phyloP scores from a whole-genome alignment of 2,797 vertebrate species.

The Hypotaenidia okinawae region DNA sequence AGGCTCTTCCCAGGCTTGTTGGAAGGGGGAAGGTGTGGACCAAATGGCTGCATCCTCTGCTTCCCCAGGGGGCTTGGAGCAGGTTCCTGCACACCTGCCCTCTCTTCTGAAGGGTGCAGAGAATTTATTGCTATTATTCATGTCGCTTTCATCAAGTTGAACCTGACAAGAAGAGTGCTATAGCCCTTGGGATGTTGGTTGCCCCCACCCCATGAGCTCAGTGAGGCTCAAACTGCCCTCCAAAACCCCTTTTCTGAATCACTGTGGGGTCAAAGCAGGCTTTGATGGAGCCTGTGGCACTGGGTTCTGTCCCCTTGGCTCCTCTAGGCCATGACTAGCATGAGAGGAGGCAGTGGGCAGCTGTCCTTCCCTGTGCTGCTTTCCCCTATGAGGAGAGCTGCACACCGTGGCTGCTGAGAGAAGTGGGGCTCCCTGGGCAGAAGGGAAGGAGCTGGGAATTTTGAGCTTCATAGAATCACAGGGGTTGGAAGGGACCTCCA shows the following conservation, averaged over 20 bases:
- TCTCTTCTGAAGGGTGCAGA: neutral
- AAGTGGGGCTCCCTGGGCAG: accelerated
- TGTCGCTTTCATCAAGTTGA: neutral
- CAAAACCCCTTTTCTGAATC: neutral
- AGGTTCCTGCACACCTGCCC: neutral
- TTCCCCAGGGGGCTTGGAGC: neutral
- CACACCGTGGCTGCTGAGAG: neutral
- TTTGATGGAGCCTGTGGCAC: neutral
- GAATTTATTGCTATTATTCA: neutral
- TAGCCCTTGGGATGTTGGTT: neutral
- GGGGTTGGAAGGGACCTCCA: too few relatives aligned
- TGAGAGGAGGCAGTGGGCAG: neutral
- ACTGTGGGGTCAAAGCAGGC: neutral
- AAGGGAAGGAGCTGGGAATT: neutral
- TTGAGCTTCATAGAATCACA: neutral
- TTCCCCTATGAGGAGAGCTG: neutral
- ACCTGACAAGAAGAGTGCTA: neutral
- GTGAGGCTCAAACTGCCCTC: neutral
- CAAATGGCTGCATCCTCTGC: neutral
- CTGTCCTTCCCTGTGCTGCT: neutral
- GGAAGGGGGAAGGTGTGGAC: neutral
- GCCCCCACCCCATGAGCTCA: neutral
- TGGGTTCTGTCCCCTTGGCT: neutral
- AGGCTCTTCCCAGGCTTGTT: neutral
- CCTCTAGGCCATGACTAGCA: neutral